Base-by-base conservation (phyloP, 1,140 invertebrate genomes). In the Euschistus heros region DNA sequence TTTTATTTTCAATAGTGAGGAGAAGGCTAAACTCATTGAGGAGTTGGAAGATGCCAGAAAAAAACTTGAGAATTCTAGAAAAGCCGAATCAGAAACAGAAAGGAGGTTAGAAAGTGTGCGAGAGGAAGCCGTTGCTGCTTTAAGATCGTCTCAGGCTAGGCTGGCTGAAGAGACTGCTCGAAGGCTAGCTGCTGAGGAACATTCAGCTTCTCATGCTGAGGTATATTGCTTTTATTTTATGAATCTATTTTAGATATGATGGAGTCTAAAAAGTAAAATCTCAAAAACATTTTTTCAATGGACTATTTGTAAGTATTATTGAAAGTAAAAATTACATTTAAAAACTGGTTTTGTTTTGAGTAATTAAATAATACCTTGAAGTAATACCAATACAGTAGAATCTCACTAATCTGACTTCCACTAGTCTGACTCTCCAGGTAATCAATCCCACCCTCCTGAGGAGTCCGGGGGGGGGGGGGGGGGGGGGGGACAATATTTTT, bases 121-220 rank as follows among this genome's bases (percentile, higher is more conserved):
- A 62, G 73, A 74, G 66, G 73, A 75, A 65, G 72, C 73, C 30
- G 65, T 71, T n/a, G 73, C 75, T 44, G 63, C 72, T 14, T 75
- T 71, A 54, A 70, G 73, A 47, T 75, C 77, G 64, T 71, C 85
- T 27, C 79, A 85, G 72, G 81, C 84, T 63, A 76, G 76, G 62
- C 65, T 86, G 37, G 68, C 74, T 33, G 75, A 74, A 44, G 83
- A 86, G 71, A 80, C 78, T 70, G 76, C 74, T 65, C 75, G 76
- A 62, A 73, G 80, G 64, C 71, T 78, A 57, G 80, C 83, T 59
- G 73, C 77, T 22, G 84, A 86, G 73, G 81, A 84, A 67, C 84
- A 86, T 71, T 75, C 78, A 24, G 74, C 75, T 68, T 17, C 78
- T 73, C 78, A 79, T 74, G 70, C 79, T 69, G 79, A 80, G 69